These are phyloP conservation scores for Desmophyllum pertusum DNA, from an alignment of 92 coral and sea anemone species.

Conservation along the genomic window DNA sequence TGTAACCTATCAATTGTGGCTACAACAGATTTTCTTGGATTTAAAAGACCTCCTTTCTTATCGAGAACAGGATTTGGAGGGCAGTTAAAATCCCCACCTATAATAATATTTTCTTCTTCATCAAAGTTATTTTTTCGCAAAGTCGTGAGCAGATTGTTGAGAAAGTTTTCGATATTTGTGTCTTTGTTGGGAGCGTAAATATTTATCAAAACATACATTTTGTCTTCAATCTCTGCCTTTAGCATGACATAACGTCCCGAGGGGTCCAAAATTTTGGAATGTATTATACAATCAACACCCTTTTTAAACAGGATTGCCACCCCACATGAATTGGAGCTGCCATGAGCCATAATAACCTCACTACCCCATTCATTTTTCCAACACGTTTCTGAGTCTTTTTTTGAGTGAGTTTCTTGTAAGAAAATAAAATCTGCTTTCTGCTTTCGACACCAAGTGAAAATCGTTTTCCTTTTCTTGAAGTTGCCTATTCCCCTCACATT, in stretches of 20 bases:
- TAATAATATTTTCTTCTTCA: conserved; percentile 9
- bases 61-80: no score
- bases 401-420: conserved; percentile 25
- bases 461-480: no score
- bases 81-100: no score
- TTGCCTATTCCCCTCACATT: conserved; percentile 1
- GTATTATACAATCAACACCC: conserved; percentile 14
- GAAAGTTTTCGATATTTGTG: no score
- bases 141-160: neutral
- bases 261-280: no score
- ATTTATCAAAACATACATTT: conserved; percentile 3
- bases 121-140: conserved; percentile 12
- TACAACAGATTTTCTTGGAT: conserved; percentile 9
- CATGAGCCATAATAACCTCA: conserved; percentile 23
- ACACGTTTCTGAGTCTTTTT: conserved; percentile 19
- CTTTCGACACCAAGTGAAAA: no score
- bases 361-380: conserved; percentile 25
- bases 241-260: conserved; percentile 19
- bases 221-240: no score
- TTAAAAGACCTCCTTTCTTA: conserved; percentile 14
- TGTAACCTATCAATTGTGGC: conserved; percentile 17
- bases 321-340: conserved; percentile 10
- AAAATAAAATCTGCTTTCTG: neutral
- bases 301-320: conserved; percentile 18
- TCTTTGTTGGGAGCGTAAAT: no score